Evolutionary conservation across 2,888 invertebrate species (phyloP), one percentile per base, ranked within the genome.

Genomic region (Lasioglossum malachurum): DNA sequence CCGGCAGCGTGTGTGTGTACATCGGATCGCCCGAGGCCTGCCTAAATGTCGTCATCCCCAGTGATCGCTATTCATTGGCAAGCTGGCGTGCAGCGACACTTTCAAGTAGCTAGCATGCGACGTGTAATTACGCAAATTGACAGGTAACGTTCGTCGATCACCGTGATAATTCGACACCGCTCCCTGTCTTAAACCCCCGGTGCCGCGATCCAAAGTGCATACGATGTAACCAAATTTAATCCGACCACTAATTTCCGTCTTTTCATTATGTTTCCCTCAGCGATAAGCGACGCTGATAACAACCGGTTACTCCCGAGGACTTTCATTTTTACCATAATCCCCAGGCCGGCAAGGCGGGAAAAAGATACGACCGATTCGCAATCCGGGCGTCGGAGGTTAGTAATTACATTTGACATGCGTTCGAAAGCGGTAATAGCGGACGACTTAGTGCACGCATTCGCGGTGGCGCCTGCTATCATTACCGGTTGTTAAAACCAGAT

Each of bases 61-160:
- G 78, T 79, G 73, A 77, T 80, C 81, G 87, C 90, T 92, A 92
- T 92, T 92, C 90, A 92, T 92, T 85, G 91, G 78, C 88, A 71
- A 85, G 76, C 80, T 85, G 81, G 86, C 84, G 86, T 74, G 82
- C 80, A 82, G 78, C 81, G 80, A 80, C 80, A 77, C 80, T 80
- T 53, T 23, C 35, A 41, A 73, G 75, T 77, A 77, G 64, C 76
- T 60, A 72, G 78, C 49, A 77, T 75, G 41, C 75, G 82, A 69
- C 80, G 83, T 73, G 73, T 84, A 86, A 89, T 89, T 89, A 89
- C 87, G 87, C 71, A 87, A 89, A 88, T 88, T 87, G 85, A 87
- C 87, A 87, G 82, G 80, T 87, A 77, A 80, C 71, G 74, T 69
- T 69, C 64, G 71, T 76, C 72, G 77, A 38, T 44, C 77, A 64